phyloP scores from a whole-genome alignment of 2,888 invertebrate genomes.

The Lasioglossum marginatum region DNA sequence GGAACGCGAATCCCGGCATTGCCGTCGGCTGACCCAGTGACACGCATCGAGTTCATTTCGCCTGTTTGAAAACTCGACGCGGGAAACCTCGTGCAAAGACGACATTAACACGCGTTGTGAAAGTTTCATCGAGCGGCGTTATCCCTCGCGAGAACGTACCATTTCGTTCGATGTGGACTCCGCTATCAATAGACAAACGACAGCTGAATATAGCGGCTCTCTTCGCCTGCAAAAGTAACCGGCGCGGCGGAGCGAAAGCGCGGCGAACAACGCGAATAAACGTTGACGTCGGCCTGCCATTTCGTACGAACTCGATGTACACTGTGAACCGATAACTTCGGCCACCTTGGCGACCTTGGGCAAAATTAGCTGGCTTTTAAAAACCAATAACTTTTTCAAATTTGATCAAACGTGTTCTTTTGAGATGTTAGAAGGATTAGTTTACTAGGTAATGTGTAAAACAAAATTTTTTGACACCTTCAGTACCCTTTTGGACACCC shows the following conservation, averaged over 20 bases:
- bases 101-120: conserved; percentile 56
- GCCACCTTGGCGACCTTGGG: background rate
- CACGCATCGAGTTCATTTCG: conserved; percentile 59
- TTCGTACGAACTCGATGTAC: background rate
- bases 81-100: conserved; percentile 48
- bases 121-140: conserved; percentile 62
- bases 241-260: background rate
- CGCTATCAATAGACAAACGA: conserved; percentile 10
- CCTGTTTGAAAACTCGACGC: conserved; percentile 48
- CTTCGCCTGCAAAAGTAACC: background rate
- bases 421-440: no score
- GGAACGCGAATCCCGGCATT: conserved; percentile 11
- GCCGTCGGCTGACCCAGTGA: conserved; percentile 60
- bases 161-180: conserved; percentile 29
- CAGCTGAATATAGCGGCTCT: conserved; percentile 12
- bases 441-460: no score
- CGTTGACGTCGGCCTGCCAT: background rate
- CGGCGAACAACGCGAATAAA: conserved; percentile 3
- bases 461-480: no score
- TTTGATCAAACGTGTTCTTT: no score
- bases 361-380: no score
- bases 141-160: conserved; percentile 19
- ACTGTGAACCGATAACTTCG: background rate
- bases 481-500: no score
- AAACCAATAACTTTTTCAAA: no score